Percentiles rank a stretch among this genome's conserved stretches.
phyloP scores from a whole-genome alignment of 2,113 vertebrate species.

The Notiomystis cincta region DNA sequence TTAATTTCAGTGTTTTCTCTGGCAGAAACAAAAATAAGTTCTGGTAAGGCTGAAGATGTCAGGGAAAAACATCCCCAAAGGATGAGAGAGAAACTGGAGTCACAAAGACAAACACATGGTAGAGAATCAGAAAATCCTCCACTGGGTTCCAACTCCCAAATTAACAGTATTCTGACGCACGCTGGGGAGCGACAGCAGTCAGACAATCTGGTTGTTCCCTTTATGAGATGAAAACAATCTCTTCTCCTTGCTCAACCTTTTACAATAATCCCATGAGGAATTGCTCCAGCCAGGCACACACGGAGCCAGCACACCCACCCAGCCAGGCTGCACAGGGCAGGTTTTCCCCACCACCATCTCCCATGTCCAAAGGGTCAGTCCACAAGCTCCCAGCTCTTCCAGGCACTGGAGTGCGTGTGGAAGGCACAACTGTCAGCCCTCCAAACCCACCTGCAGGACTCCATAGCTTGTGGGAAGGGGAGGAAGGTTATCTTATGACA shows the following conservation, averaged over 20 bases:
- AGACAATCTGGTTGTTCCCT: not conserved
- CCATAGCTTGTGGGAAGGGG: not conserved
- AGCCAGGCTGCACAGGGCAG: not conserved
- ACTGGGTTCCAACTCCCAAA: not conserved
- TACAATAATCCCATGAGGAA: not conserved
- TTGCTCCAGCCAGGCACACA: not conserved
- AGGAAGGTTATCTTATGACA: not conserved
- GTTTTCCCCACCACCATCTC: not conserved
- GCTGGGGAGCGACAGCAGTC: not conserved
- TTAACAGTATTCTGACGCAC: not conserved
- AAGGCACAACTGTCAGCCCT: not conserved
- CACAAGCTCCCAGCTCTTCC: not conserved
- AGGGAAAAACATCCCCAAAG: not conserved
- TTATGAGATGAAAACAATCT: slow-evolving; percentile 11
- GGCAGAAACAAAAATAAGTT: not conserved
- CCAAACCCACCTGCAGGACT: not conserved
- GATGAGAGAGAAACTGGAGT: not conserved
- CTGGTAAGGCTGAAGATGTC: not conserved
- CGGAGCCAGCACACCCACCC: not conserved
- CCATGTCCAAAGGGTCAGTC: not conserved
- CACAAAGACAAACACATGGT: slow-evolving; percentile 16
- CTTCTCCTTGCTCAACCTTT: not conserved
- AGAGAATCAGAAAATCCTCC: slow-evolving; percentile 1
- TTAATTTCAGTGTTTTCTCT: not conserved
- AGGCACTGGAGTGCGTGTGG: not conserved